These are phyloP conservation scores for Zosterops lateralis DNA, from an alignment of 2,113 vertebrate species.

Conservation along the genomic window DNA sequence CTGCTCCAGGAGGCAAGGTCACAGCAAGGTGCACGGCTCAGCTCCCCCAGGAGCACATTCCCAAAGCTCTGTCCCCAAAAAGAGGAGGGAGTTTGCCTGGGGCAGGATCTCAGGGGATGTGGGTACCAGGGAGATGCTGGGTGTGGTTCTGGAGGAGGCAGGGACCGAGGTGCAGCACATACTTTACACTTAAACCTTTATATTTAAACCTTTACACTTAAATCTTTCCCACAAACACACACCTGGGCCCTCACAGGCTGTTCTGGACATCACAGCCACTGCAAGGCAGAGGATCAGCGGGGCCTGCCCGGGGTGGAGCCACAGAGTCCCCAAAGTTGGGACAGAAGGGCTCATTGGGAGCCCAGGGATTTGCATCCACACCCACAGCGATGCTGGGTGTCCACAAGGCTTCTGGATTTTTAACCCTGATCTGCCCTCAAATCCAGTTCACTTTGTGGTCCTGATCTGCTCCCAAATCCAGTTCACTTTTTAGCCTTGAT, in stretches of 20 bases:
- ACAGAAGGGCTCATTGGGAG: not conserved
- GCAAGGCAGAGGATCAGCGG: not conserved
- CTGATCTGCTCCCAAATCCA: not conserved
- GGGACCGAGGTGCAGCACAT: not conserved
- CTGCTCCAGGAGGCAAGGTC: slow-evolving; percentile 2
- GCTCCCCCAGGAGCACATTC: not conserved
- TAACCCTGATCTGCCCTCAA: not conserved
- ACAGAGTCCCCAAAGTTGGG: not conserved
- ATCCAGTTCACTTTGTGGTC: not conserved
- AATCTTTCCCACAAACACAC: not conserved
- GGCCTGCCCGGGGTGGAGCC: not conserved
- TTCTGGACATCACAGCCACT: not conserved
- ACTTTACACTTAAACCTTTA: too few species aligned
- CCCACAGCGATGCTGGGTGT: not conserved
- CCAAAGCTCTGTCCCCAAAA: rapidly evolving
- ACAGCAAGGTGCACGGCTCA: not conserved
- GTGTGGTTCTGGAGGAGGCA: not conserved
- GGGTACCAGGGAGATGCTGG: not conserved
- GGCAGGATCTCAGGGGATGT: not conserved
- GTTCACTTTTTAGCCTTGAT: too few species aligned
- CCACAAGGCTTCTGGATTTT: not conserved
- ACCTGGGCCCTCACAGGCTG: rapidly evolving
- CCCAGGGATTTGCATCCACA: not conserved
- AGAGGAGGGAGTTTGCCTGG: not conserved
- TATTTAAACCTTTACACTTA: too few species aligned